phyloP scores from a whole-genome alignment of 2,113 vertebrate species.

The Tyrannus savana region DNA sequence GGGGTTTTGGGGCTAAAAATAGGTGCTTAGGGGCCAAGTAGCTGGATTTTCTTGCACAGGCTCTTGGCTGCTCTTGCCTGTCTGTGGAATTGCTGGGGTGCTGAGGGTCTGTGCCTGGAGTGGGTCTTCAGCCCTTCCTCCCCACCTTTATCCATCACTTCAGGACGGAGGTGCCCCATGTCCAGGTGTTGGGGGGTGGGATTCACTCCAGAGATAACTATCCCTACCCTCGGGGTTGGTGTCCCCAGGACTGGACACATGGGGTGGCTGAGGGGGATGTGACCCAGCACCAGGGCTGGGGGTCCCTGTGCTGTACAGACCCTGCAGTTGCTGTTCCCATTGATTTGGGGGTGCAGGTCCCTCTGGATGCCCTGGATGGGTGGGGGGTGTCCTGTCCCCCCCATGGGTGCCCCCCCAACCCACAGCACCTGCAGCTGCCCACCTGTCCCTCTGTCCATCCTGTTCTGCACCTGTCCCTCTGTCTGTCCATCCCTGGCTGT shows the following conservation, averaged over 20 bases:
- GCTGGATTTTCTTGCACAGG: fast-evolving
- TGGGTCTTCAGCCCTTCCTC: fast-evolving
- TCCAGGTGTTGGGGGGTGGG: fast-evolving
- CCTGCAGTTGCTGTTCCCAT: fast-evolving
- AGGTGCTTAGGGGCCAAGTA: fast-evolving
- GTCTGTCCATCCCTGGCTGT: background rate
- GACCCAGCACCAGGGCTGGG: background rate
- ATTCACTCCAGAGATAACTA: fast-evolving
- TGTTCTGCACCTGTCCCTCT: no score
- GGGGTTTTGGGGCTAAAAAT: background rate
- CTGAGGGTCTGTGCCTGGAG: no score
- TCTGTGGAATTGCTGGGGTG: fast-evolving
- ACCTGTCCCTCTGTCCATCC: background rate
- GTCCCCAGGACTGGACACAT: fast-evolving
- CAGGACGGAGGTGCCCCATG: fast-evolving
- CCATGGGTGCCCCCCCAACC: fast-evolving
- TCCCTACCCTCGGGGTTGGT: fast-evolving
- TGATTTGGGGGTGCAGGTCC: background rate
- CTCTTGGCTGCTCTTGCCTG: background rate
- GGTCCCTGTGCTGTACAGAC: fast-evolving
- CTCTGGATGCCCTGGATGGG: background rate
- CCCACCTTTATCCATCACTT: fast-evolving
- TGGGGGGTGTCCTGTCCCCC: background rate
- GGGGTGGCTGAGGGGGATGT: background rate
- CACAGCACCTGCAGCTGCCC: background rate